Percentiles rank a stretch among this genome's conserved stretches.
phyloP scores from a whole-genome alignment of 2,888 invertebrate genomes.

The Nephrocerus scutellatus region DNA sequence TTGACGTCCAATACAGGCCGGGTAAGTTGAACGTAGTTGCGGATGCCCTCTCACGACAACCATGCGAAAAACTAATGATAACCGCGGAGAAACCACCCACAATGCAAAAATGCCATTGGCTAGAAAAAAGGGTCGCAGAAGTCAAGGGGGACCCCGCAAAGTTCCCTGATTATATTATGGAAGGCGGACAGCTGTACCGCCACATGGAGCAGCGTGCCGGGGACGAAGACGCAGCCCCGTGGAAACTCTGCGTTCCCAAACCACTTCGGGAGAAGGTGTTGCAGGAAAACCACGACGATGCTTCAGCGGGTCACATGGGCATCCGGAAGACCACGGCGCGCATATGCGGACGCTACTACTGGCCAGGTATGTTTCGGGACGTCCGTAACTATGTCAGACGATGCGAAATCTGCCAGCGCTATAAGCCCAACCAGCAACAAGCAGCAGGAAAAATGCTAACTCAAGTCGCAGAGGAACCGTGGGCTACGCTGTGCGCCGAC shows the following conservation, averaged over 20 bases:
- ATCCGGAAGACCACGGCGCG: conserved; percentile 13
- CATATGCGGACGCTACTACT: conserved; percentile 14
- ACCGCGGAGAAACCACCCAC: no score
- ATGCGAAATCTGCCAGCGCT: conserved; percentile 11
- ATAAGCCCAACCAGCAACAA: conserved; percentile 10
- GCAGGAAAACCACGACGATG: conserved; percentile 13
- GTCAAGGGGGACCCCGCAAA: neutral
- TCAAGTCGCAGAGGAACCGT: neutral
- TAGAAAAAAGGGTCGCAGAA: neutral
- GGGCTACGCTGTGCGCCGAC: conserved; percentile 9
- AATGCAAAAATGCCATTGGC: conserved; percentile 2
- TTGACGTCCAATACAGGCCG: conserved; percentile 8
- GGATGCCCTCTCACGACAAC: conserved; percentile 11
- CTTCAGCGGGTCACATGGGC: conserved; percentile 15
- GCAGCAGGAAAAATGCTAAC: conserved; percentile 13
- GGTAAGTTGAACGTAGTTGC: conserved; percentile 11
- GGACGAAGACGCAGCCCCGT: conserved; percentile 2
- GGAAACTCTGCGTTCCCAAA: conserved; percentile 11
- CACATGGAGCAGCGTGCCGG: neutral
- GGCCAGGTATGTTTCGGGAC: conserved; percentile 14
- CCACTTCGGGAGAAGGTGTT: neutral
- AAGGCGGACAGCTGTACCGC: conserved; percentile 6
- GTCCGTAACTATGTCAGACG: conserved; percentile 7
- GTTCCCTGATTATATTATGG: conserved; percentile 9
- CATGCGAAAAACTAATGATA: no score